Evolutionary conservation across 2,888 invertebrate species (phyloP).

Genomic region (Lithosia quadra): DNA sequence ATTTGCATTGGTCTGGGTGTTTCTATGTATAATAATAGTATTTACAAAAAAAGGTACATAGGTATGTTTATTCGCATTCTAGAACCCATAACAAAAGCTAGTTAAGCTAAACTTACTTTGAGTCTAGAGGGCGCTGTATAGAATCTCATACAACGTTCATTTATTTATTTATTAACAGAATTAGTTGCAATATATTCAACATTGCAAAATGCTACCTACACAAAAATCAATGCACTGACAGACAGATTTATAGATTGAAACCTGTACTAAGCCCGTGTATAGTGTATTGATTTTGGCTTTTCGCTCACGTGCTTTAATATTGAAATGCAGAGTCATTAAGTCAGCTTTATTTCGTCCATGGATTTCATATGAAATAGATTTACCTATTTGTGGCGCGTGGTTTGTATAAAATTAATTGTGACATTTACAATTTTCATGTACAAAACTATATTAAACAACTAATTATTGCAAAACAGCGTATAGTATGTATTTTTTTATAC

Average conservation of each 20-base stretch:
- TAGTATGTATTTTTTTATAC: too few species aligned
- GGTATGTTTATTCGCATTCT: too few species aligned
- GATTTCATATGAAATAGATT: background rate
- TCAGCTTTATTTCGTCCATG: background rate
- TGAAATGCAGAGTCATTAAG: slow-evolving; percentile 7
- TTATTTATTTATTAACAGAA: too few species aligned
- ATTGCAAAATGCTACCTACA: background rate
- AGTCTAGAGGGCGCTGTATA: too few species aligned
- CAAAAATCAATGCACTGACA: slow-evolving; percentile 2
- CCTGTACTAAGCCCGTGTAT: slow-evolving; percentile 8
- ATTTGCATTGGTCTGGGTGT: too few species aligned
- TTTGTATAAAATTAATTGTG: background rate
- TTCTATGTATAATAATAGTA: too few species aligned
- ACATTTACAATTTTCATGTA: background rate
- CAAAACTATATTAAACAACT: too few species aligned
- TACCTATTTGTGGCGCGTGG: background rate
- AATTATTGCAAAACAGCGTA: too few species aligned
- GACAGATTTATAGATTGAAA: slow-evolving; percentile 9
- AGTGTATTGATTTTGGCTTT: slow-evolving; percentile 18
- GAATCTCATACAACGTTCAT: too few species aligned
- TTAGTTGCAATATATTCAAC: background rate
- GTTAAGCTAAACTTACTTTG: too few species aligned
- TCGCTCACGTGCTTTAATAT: slow-evolving; percentile 12
- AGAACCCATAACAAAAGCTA: too few species aligned
- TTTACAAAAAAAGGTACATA: too few species aligned